Evolutionary conservation across 2,888 invertebrate species (phyloP), one percentile per base, ranked within the genome.

Genomic region (Drosophila tripunctata): DNA sequence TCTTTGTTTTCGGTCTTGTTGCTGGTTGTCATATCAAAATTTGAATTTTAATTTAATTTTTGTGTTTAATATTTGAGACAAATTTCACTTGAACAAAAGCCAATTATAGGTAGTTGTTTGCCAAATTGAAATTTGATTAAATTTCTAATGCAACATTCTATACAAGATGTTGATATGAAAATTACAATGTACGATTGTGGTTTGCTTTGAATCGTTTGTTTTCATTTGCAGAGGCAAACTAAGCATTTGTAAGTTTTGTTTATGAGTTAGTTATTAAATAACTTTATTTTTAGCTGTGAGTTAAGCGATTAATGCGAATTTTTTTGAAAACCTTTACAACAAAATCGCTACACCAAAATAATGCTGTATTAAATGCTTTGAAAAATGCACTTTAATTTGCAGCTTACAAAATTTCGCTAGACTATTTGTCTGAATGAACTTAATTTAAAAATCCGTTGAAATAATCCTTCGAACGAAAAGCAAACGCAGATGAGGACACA

Each of bases 41-140:
- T 67, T 57, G 44, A 44, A 52, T 47, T 55, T 73, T 67, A 58
- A 74, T 77, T 70, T 58, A 70, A 58, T 81, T 82, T 65, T 48
- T 65, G 45, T 67, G 43, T 48, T 73, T 40, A 54, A 54, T 58
- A 60, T 69, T 60, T 38, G 27, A 44, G 30, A 64, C 45, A 54
- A 75, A 61, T 75, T 75, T 51, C 31, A 75, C 45, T 55, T 58
- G 27, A 15, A 21, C 30, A 27, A 27, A 4, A 45, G 22, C 17
- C 60, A 45, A 41, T 47, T 41, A 7, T 40, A 30, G 10, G 35
- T 30, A 36, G 40, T 67, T 68, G 47, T 63, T 68, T 58, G 54
- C 27, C 22, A 78, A 78, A 84, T 71, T 84, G 70, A 81, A 81
- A 82, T 78, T 82, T 78, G 63, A 75, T 78, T 52, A 75, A 75